Percentiles rank a stretch among this genome's conserved stretches.
Evolutionary conservation across 1,140 invertebrate species (phyloP).

Genomic region (Archivesica marissinica): DNA sequence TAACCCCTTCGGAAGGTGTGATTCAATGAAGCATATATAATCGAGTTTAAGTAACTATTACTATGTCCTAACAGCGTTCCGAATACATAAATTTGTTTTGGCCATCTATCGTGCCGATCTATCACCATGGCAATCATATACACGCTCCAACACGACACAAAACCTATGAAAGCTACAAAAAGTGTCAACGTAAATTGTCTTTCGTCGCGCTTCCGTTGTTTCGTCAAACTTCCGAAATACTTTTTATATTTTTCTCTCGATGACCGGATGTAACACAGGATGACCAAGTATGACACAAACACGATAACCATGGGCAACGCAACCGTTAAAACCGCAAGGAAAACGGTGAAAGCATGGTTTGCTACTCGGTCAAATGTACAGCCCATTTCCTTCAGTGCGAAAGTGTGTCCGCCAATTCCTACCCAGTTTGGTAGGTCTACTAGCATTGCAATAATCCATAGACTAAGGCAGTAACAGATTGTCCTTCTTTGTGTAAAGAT

Average conservation of each 20-base stretch:
- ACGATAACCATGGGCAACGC: conserved; percentile 27
- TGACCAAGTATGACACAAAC: neutral
- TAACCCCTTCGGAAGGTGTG: conserved; percentile 32
- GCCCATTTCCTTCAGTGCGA: conserved; percentile 55
- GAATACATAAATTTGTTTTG: conserved; percentile 51
- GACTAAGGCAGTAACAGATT: conserved; percentile 21
- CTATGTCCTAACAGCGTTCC: conserved; percentile 45
- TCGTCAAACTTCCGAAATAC: neutral
- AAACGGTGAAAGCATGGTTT: conserved; percentile 31
- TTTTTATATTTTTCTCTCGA: neutral
- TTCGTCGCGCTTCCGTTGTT: conserved; percentile 29
- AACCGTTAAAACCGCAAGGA: neutral
- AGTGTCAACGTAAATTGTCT: conserved; percentile 39
- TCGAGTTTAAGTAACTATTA: conserved; percentile 47
- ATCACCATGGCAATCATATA: conserved; percentile 48
- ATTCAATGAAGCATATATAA: conserved; percentile 36
- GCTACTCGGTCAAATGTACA: conserved; percentile 53
- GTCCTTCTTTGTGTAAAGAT: conserved; percentile 49
- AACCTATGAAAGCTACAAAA: conserved; percentile 46
- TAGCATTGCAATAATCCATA: conserved; percentile 26
- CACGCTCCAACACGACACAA: conserved; percentile 40
- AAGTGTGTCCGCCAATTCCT: conserved; percentile 50
- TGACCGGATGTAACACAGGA: conserved; percentile 12
- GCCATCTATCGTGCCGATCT: conserved; percentile 34
- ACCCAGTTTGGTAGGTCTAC: conserved; percentile 56